Base-by-base conservation (phyloP, 2,888 invertebrate genomes). In the Microctonus hyperodae region DNA sequence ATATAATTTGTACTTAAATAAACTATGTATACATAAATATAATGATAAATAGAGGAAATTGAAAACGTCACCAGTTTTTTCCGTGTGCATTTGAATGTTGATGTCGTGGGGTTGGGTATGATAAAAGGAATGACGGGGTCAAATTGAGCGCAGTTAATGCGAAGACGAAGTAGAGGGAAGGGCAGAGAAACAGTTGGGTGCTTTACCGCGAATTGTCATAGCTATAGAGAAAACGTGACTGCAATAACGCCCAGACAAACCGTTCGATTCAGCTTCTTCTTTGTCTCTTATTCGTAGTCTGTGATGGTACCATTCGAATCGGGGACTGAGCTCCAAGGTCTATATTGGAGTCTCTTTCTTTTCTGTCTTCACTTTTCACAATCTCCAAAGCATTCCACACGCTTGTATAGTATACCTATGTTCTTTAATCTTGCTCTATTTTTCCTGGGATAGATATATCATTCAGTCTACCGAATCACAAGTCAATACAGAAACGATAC, bases 121-220 rank as follows among this genome's bases (percentile, higher is more conserved):
- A 55, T 50, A 40, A 23, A 35, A 50, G 65, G 33, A 62, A 62
- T 25, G 25, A 37, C 11, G 63, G 51, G 56, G 31, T 67, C 62
- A 76, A 78, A 76, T 77, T 74, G 74, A 74, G 72, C 69, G 69
- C 68, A 72, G 73, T 76, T 75, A 76, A 76, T 75, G 71, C 53
- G 73, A 75, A 72, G 73, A 76, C 74, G 72, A 71, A 73, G 67
- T 64, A 69, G 69, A 68, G 70, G 61, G 65, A 66, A 69, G 67
- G 37, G 55, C 33, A 51, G 9, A 51, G 53, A 57, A 57, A 71
- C 67, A 71, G 71, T 72, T 68, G 71, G 67, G 70, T 71, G 69
- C 55, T 69, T 70, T 67, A 62, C 56, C 35, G 40, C 53, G 53
- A 65, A 65, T 59, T 62, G 62, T 64, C 62, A 63, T 68, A 55